Conservation (phyloP, 2,797 vertebrate species). For the Rhinoraja longicauda region DNA sequence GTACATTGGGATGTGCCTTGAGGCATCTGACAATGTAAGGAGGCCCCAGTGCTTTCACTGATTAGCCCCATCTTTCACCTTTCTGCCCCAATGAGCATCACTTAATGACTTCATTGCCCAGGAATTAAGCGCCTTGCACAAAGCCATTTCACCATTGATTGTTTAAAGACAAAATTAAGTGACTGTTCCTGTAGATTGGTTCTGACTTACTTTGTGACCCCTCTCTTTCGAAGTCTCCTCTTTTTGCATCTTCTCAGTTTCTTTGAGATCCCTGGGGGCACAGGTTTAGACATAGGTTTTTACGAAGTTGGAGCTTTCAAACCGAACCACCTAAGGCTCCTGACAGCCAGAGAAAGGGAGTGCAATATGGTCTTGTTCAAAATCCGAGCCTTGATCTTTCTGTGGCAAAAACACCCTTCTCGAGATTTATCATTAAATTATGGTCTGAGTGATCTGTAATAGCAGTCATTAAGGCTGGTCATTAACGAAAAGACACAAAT, state of each 20-base stretch:
- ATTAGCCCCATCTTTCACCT: conserved; percentile 46
- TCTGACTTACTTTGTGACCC: conserved; percentile 41
- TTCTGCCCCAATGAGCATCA: conserved; percentile 54
- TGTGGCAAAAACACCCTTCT: background rate
- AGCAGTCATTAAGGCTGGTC: background rate
- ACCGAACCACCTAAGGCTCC: background rate
- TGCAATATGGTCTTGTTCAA: background rate
- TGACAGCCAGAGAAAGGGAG: background rate
- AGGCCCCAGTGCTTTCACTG: conserved; percentile 48
- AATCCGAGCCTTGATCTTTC: background rate
- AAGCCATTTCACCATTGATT: conserved; percentile 46
- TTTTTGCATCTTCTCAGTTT: conserved; percentile 27
- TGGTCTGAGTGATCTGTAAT: background rate
- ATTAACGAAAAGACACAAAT: background rate
- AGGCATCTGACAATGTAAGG: conserved; percentile 48
- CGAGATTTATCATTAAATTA: background rate
- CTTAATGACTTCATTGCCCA: conserved; percentile 50
- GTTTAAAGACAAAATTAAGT: conserved; percentile 47
- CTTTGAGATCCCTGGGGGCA: background rate
- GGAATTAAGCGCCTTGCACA: conserved; percentile 48
- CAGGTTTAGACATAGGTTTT: background rate
- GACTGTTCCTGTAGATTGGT: conserved; percentile 42
- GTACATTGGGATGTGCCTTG: conserved; percentile 40
- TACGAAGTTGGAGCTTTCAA: background rate
- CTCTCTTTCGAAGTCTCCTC: background rate